A percentile compares a stretch with the other conserved stretches of the same genome.
Evolutionary conservation across 2,113 vertebrate species (phyloP).

Genomic region (Aplodontia rufa): DNA sequence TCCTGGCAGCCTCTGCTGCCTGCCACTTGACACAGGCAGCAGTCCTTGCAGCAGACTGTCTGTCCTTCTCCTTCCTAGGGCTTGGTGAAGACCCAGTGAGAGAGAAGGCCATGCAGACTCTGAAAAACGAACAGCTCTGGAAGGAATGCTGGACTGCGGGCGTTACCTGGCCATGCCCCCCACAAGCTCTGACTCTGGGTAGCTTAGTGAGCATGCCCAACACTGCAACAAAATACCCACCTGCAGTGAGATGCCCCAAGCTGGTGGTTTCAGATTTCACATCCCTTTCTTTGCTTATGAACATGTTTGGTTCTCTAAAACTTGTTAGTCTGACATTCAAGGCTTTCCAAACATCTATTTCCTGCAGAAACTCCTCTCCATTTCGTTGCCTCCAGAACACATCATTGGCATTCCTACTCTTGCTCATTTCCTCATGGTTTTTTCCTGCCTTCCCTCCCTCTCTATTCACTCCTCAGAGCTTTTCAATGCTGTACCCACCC

Average conservation of each 20-base stretch:
- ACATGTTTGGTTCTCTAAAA: slow-evolving; percentile 6
- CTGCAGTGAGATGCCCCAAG: neutral
- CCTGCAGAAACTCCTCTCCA: slow-evolving; percentile 24
- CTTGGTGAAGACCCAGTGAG: slow-evolving; percentile 20
- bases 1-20: neutral
- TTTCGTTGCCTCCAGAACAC: neutral
- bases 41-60: neutral
- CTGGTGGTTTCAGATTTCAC: neutral
- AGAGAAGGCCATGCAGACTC: neutral
- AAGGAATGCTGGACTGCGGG: neutral
- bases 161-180: neutral
- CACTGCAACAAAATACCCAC: neutral
- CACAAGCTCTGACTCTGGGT: neutral
- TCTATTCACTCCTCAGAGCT: neutral
- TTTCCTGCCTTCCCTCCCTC: neutral
- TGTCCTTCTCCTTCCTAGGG: neutral
- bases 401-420: neutral
- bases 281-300: neutral
- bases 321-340: neutral
- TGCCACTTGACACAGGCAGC: neutral
- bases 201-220: neutral
- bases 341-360: slow-evolving; percentile 14
- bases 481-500: neutral
- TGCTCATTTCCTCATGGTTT: slow-evolving; percentile 9
- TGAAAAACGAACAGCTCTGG: neutral